Base-by-base conservation (phyloP, 2,888 invertebrate genomes). In the Eupithecia pulchellata region DNA sequence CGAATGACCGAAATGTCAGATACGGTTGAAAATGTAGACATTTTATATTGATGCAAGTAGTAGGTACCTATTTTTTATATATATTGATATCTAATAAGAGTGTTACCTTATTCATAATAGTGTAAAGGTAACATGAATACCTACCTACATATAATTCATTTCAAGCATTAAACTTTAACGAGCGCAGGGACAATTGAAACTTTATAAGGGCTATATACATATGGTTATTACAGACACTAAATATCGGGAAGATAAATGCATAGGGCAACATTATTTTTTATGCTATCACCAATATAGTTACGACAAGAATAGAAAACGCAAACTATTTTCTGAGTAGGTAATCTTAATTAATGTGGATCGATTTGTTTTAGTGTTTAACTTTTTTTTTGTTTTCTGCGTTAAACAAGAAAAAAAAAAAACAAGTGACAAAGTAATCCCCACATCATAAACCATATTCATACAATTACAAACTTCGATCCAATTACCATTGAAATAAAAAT, bases 81-180 rank as follows among this genome's bases (percentile, higher is more conserved):
- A 5, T n/a, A 1, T 5, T 0, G 17, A 39, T 1, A 3, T 39
- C 17, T 27, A 61, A 20, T 20, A n/a, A 36, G 13, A 34, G 11
- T 61, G 36, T 42, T n/a, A n/a, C 17, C 14, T 27, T 55, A 55
- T 55, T 55, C 55, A 14, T 55, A 27, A 27, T 14, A 4, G 55
- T 27, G 14, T 14, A 5, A 52, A 6, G 13, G 3, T 27, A 39
- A 5, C 4, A 52, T 52, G 27, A 25, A 5, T 55, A 42, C 30
- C 0, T 8, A 42, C 36, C 4, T 14, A 36, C 17, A 4, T 25
- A 5, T 55, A 14, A 55, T 27, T 27, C 6, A 55, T 14, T 13
- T 55, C 27, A 9, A 47, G 11, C 47, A 20, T 55, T 55, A 55
- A 55, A 55, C 27, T 55, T 55, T 27, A 55, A 55, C 55, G 55